Base-by-base conservation (phyloP, 2,113 vertebrate genomes). In the Melospiza melodia region DNA sequence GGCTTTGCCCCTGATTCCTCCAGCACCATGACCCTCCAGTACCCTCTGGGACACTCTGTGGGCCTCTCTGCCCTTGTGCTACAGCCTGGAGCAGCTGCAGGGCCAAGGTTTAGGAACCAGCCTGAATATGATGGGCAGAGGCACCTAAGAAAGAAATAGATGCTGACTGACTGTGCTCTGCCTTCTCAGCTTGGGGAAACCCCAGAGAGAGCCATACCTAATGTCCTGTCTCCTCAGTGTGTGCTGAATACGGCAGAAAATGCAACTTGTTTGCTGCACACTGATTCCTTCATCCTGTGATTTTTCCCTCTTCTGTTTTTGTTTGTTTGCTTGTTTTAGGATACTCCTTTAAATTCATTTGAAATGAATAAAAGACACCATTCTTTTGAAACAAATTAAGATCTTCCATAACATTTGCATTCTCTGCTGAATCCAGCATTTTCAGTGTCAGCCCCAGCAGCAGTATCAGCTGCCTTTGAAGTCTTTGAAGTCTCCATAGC, bases 401-500 rank as follows among this genome's bases (percentile, higher is more conserved):
- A 88, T 95, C 89, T 90, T 91, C 89, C 72, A 39, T 68, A 93
- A 90, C 84, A 93, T 95, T 87, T 96, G 21, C 76, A 94, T 96
- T 94, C 93, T 97, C 91, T 96, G 89, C 96, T 97, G 80, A 97
- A 97, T 94, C 75, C 87, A 81, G 65, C 94, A 75, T 93, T 98
- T 98, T 97, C 73, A 81, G 61, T 63, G 83, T 97, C 86, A 87
- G 61, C 49, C 94, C 80, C 91, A 90, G 95, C 84, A 95, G 79
- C 79, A 84, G 80, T 88, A 95, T 97, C 87, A 86, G 73, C 87
- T 96, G 82, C 89, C 91, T 98, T 97, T 98, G 90, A 97, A 97
- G 96, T 91, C 95, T 98, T 97, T 98, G 96, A 98, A 97, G 89
- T 97, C 92, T 92, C 95, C 94, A 92, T 51, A 96, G 66, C 87